Evolutionary conservation across 2,797 vertebrate species (phyloP).

Genomic region (Phalloptychus januarius): DNA sequence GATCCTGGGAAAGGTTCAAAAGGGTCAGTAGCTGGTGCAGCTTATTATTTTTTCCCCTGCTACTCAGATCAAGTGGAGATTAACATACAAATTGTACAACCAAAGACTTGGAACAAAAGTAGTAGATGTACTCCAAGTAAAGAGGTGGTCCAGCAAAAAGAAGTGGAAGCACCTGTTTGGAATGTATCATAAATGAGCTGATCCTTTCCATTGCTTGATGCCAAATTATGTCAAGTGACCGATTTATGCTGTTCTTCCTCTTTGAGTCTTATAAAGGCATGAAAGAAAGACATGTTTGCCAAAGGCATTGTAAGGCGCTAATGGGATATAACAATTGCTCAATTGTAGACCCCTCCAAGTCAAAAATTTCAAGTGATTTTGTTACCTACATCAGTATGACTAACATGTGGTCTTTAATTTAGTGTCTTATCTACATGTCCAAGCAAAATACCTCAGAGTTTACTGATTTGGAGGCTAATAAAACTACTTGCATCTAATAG

Average conservation of each 20-base stretch:
- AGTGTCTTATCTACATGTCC: neutral
- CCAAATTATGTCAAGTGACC: neutral
- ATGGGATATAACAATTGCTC: neutral
- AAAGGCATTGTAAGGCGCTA: neutral
- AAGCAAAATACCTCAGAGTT: neutral
- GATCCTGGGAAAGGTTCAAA: slow-evolving; percentile 12
- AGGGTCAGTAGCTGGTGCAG: neutral
- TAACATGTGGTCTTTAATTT: neutral
- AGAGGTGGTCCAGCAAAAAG: slow-evolving; percentile 4
- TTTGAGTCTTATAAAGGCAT: neutral
- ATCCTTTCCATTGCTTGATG: neutral
- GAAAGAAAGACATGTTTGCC: neutral
- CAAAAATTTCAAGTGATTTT: neutral
- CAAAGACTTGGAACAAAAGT: neutral
- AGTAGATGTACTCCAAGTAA: neutral
- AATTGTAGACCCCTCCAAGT: neutral
- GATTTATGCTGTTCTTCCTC: neutral
- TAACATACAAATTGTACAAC: slow-evolving; percentile 7
- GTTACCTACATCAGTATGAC: neutral
- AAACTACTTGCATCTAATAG: neutral
- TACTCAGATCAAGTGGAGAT: slow-evolving; percentile 7
- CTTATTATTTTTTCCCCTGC: neutral
- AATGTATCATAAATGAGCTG: neutral
- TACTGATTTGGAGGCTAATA: neutral
- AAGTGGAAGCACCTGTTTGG: slow-evolving; percentile 8